Percentiles rank a stretch among this genome's conserved stretches.
Evolutionary conservation across 2,888 invertebrate species (phyloP).

Genomic region (Nymphalis c-album): DNA sequence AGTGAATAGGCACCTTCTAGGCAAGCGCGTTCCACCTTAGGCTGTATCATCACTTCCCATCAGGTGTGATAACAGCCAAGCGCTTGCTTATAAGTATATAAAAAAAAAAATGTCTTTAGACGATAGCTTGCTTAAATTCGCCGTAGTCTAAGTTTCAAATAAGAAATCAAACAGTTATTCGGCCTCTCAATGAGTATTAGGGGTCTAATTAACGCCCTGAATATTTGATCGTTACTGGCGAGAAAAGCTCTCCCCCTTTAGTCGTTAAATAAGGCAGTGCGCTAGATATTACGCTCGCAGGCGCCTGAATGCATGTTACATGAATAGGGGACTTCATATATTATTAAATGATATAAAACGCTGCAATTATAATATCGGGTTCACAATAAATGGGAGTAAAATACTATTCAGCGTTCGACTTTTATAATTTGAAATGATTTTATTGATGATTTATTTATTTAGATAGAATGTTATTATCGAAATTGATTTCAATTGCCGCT

Average conservation of each 20-base stretch:
- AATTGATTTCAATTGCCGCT: too few species aligned
- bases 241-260: constrained; percentile 31
- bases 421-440: not conserved
- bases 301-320: constrained; percentile 16
- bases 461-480: too few species aligned
- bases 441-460: too few species aligned
- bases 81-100: too few species aligned
- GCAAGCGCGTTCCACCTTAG: too few species aligned
- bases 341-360: constrained; percentile 2
- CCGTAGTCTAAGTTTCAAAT: not conserved
- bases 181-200: constrained; percentile 19
- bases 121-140: too few species aligned
- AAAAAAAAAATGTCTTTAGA: too few species aligned
- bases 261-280: constrained; percentile 29
- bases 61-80: too few species aligned
- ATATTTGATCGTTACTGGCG: constrained; percentile 32
- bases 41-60: too few species aligned
- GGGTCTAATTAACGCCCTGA: constrained; percentile 30
- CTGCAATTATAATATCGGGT: not conserved
- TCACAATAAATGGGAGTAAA: not conserved
- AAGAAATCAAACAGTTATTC: constrained; percentile 9
- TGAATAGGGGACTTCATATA: constrained; percentile 3
- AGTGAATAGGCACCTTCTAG: too few species aligned
- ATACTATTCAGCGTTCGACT: not conserved
- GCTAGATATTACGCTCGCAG: constrained; percentile 21